phyloP scores from a whole-genome alignment of 2,113 vertebrate genomes.

The Bubo blakistoni region DNA sequence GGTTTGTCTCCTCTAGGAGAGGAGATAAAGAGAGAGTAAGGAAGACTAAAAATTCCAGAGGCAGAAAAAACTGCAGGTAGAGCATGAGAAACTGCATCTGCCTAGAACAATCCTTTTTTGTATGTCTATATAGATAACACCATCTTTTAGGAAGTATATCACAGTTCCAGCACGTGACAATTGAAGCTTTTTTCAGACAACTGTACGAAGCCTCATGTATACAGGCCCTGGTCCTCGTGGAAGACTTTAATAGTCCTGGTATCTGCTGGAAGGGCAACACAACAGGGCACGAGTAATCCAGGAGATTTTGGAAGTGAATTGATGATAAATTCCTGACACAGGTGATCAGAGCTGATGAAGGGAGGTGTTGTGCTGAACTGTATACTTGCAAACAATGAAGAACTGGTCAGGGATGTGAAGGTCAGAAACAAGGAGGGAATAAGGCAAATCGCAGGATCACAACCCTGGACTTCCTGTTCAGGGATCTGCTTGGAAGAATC shows the following conservation, averaged over 20 bases:
- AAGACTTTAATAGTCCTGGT: background rate
- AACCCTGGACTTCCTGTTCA: background rate
- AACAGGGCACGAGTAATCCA: background rate
- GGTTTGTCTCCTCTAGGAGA: background rate
- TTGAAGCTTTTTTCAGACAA: background rate
- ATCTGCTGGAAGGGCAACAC: background rate
- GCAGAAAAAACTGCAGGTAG: background rate
- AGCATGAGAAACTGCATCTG: background rate
- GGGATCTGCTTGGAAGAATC: background rate
- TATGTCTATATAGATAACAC: background rate
- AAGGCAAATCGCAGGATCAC: background rate
- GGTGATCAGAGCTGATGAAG: background rate
- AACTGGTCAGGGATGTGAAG: background rate
- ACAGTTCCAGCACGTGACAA: background rate
- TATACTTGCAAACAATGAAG: background rate
- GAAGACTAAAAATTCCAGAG: background rate
- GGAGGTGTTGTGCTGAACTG: background rate
- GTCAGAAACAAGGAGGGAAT: background rate
- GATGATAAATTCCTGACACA: background rate
- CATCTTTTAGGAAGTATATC: background rate
- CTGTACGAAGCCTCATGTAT: background rate
- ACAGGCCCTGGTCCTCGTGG: background rate
- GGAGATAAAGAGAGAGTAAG: background rate
- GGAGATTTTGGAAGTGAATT: background rate
- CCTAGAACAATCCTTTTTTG: background rate